Evolutionary conservation across 2,113 vertebrate species (phyloP), one percentile per base, ranked within the genome.

Genomic region (Eretmochelys imbricata): DNA sequence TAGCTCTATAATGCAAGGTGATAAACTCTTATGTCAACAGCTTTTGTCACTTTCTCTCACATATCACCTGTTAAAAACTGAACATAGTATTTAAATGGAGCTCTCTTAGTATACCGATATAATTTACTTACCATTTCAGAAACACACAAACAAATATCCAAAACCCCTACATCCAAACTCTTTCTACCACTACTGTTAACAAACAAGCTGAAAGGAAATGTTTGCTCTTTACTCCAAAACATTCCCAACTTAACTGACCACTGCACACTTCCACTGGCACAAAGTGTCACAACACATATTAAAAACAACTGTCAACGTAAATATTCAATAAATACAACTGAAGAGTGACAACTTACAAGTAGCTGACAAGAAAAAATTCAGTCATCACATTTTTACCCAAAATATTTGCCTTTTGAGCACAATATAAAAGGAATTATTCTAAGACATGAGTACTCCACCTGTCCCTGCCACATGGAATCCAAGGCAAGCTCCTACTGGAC

Each of bases 1-100:
- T 85, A 92, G 87, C 69, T 90, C 94, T 46, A 88, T 91, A 97
- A 96, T 94, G 90, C 88, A 93, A 90, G 80, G 89, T n/a, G 69
- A 95, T 96, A 91, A 96, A 97, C 94, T 95, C 84, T 42, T 38
- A 24, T 35, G 80, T 57, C 95, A 54, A 91, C 72, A 48, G 87
- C 85, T 94, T 62, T 88, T 84, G 89, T 82, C 85, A 42, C 95
- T 91, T 86, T 72, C 59, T 81, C 88, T 72, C 42, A 31, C 82
- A 88, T 24, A 5, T 35, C 35, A 16, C 4, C 22, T 54, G 65
- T 83, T 87, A 83, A 94, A 90, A 14, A 35, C 31, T 31, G 85
- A 1, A 27, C 79, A 54, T 51, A 92, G 6, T 35, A 79, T n/a
- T 84, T 78, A 48, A 14, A 84, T 5, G 29, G 31, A 93, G 65